phyloP scores from a whole-genome alignment of 1,140 invertebrate species.

The Physella acuta region DNA sequence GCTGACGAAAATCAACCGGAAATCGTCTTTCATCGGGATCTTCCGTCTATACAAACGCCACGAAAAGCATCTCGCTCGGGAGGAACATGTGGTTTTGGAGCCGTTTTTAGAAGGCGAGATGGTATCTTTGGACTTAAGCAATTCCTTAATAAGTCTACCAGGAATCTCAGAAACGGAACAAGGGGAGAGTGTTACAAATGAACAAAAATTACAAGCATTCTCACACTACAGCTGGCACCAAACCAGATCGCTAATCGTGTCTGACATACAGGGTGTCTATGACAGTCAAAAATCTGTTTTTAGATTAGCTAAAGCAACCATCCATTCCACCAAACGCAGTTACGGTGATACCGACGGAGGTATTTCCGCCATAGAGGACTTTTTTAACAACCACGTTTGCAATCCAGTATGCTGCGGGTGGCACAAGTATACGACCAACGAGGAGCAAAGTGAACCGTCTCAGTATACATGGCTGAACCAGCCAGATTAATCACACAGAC shows the following conservation, averaged over 20 bases:
- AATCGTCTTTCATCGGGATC: slow-evolving; percentile 3
- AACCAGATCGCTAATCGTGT: slow-evolving; percentile 26
- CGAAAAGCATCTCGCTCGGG: slow-evolving; percentile 7
- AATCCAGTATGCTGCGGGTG: slow-evolving; percentile 31
- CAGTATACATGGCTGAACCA: not conserved
- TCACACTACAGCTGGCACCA: slow-evolving; percentile 35
- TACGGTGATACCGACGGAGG: slow-evolving; percentile 27
- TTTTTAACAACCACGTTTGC: slow-evolving; percentile 30
- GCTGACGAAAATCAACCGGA: not conserved
- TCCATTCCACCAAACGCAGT: slow-evolving; percentile 25
- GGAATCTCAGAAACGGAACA: not conserved
- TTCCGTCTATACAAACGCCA: slow-evolving; percentile 10
- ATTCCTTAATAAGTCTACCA: not conserved
- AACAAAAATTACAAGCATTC: slow-evolving; percentile 18
- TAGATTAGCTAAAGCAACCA: slow-evolving; percentile 26
- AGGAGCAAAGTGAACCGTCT: not conserved
- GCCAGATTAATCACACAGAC: not conserved
- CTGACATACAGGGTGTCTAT: slow-evolving; percentile 29
- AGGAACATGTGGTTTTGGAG: slow-evolving; percentile 12
- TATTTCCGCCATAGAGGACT: slow-evolving; percentile 22
- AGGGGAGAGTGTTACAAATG: not conserved
- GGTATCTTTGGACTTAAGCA: not conserved
- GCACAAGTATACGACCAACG: not conserved
- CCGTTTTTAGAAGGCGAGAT: slow-evolving; percentile 7
- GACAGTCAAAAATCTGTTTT: not conserved